A percentile compares a stretch with the other conserved stretches of the same genome.
Conservation (phyloP, 2,797 vertebrate genomes). For the Tangara arthus region DNA sequence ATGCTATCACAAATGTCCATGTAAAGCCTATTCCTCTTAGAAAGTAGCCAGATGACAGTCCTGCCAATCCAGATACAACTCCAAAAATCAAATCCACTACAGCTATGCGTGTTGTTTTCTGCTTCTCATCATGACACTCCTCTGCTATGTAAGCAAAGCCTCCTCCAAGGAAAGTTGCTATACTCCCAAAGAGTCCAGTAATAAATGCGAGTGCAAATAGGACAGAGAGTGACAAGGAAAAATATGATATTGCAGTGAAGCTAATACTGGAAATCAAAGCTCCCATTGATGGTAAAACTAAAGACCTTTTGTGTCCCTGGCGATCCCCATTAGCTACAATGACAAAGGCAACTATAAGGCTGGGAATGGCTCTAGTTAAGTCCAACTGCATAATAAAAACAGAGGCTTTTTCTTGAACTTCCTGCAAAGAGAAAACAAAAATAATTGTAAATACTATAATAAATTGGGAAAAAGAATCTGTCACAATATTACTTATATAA, state of each 20-base stretch:
- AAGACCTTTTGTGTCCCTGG: conserved; percentile 86
- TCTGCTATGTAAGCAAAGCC: conserved; percentile 91
- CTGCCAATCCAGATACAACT: conserved; percentile 83
- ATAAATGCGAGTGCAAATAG: conserved; percentile 80
- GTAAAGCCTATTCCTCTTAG: conserved; percentile 84
- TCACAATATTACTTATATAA: background rate
- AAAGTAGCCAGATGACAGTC: conserved; percentile 89
- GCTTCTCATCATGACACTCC: conserved; percentile 78
- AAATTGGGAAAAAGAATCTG: background rate
- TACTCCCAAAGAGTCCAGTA: conserved; percentile 85
- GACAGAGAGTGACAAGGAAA: conserved; percentile 83
- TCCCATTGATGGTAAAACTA: conserved; percentile 85
- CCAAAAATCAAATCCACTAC: conserved; percentile 90
- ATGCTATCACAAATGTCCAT: conserved; percentile 85
- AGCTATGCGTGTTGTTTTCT: conserved; percentile 90
- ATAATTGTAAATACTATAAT: background rate
- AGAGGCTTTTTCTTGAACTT: conserved; percentile 88
- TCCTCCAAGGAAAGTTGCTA: conserved; percentile 87
- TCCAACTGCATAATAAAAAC: conserved; percentile 86
- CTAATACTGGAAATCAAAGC: conserved; percentile 73
- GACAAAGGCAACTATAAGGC: conserved; percentile 85
- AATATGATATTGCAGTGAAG: conserved; percentile 81
- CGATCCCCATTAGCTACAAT: conserved; percentile 89
- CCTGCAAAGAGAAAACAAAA: conserved; percentile 77
- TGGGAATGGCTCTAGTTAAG: conserved; percentile 83